These are phyloP conservation scores for Limnephilus rhombicus DNA, from an alignment of 2,888 invertebrate genomes.

Conservation along the genomic window DNA sequence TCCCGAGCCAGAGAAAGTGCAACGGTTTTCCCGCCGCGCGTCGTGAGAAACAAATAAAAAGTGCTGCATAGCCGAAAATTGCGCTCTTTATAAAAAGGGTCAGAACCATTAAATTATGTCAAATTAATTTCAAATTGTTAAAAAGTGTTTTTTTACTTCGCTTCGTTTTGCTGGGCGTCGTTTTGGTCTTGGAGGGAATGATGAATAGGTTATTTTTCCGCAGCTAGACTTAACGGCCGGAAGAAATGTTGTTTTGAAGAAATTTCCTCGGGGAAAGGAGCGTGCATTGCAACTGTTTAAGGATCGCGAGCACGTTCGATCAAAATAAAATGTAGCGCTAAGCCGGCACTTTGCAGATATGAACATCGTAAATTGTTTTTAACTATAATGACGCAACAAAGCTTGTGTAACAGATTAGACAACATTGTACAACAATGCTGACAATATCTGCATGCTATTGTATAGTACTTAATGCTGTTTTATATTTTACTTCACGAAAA, in stretches of 20 bases:
- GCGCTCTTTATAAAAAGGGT: not conserved
- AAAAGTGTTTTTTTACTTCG: not conserved
- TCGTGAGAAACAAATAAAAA: constrained; percentile 57
- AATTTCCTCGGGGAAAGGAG: constrained; percentile 41
- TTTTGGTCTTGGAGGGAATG: not conserved
- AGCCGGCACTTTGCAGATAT: not conserved
- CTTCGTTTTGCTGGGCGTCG: not conserved
- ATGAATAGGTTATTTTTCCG: constrained; percentile 3
- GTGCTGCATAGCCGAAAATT: constrained; percentile 7
- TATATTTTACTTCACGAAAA: not conserved
- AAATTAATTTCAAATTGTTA: not conserved
- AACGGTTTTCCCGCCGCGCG: constrained; percentile 37
- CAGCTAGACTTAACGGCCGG: constrained; percentile 59
- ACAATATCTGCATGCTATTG: not conserved
- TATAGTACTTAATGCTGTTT: not conserved
- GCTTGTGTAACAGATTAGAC: not conserved
- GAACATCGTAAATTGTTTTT: not conserved
- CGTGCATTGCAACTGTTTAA: constrained; percentile 9
- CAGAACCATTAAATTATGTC: not conserved
- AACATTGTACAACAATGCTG: not conserved
- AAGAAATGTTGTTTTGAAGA: constrained; percentile 61
- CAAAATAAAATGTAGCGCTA: constrained; percentile 32
- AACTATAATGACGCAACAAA: not conserved
- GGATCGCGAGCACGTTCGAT: constrained; percentile 25
- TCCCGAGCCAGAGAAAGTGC: constrained; percentile 40